Evolutionary conservation across 2,888 invertebrate species (phyloP), one percentile per base, ranked within the genome.

Genomic region (Caenorhabditis sp.): DNA sequence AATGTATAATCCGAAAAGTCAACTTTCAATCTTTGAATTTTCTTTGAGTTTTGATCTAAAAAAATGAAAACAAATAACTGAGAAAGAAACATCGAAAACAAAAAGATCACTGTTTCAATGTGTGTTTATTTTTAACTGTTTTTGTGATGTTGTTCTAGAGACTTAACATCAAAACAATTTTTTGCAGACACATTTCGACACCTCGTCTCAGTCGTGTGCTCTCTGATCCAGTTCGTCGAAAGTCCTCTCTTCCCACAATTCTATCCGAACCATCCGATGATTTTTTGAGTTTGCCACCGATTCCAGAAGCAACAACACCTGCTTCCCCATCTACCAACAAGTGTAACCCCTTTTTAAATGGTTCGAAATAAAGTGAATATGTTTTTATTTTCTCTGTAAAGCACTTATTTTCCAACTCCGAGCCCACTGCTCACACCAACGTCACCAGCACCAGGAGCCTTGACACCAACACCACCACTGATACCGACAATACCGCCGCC

Each of bases 401-500:
- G 27, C 49, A 54, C 8, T 55, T 26, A 57, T 68, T 78, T 71
- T 75, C 83, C 82, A 24, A 83, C 82, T 6, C 83, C 83, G 12
- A 83, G 62, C 14, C 83, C 83, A 10, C 71, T 65, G 1, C 76
- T 77, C 19, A 83, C 81, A n/a, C 83, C 83, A 37, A 83, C 69
- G 51, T 71, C 72, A 21, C 83, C 83, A 53, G 77, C 62, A 27
- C 83, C 83, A 10, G 81, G 81, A 21, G 82, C 81, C 51, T 81
- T 78, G 8, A 83, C 83, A 51, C 78, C 78, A 19, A 78, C 80
- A 14, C 83, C 82, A 31, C 83, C 81, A 59, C 67, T 74, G 53
- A 81, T 73, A 17, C 83, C 83, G 24, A 83, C 76, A 24, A 83
- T 73, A 21, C 83, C 83, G 31, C 81, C 78, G 36, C 79, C 81